phyloP scores from a whole-genome alignment of 2,888 invertebrate genomes.

The Noctuana brunneofusca region DNA sequence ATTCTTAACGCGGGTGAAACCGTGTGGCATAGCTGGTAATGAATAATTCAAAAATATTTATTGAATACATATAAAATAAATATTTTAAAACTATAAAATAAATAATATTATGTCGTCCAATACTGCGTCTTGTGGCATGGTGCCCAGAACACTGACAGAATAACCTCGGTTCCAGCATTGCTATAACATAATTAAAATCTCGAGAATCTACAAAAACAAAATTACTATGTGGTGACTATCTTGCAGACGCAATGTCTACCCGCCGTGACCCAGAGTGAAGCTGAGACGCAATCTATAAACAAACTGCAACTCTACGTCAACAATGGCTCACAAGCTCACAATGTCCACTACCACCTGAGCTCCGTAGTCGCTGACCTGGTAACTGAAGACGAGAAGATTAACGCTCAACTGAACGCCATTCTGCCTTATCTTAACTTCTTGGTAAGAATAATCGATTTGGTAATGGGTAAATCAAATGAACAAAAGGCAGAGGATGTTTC shows the following conservation, averaged over 20 bases:
- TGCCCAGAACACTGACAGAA: too few relatives aligned
- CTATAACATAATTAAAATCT: too few relatives aligned
- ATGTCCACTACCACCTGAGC: conserved; percentile 37
- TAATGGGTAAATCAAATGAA: not conserved
- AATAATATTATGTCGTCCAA: too few relatives aligned
- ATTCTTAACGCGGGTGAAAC: too few relatives aligned
- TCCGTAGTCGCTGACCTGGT: conserved; percentile 38
- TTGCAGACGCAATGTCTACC: conserved; percentile 38
- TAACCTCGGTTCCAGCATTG: too few relatives aligned
- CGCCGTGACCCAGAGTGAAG: conserved; percentile 21
- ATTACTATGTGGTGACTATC: too few relatives aligned
- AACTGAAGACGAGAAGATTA: conserved; percentile 39
- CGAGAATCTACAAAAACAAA: too few relatives aligned
- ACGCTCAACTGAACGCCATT: conserved; percentile 36
- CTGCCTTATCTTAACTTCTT: conserved; percentile 43
- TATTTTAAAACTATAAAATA: too few relatives aligned
- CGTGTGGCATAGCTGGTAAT: too few relatives aligned
- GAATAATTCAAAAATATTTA: too few relatives aligned
- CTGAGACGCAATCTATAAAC: conserved; percentile 30
- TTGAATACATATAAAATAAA: too few relatives aligned
- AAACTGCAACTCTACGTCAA: conserved; percentile 38
- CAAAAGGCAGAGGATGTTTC: not conserved
- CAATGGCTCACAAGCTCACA: conserved; percentile 37
- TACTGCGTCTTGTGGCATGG: too few relatives aligned
- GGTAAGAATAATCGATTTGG: conserved; percentile 40